Conservation (phyloP, 2,113 vertebrate genomes). For the Macrotus californicus region DNA sequence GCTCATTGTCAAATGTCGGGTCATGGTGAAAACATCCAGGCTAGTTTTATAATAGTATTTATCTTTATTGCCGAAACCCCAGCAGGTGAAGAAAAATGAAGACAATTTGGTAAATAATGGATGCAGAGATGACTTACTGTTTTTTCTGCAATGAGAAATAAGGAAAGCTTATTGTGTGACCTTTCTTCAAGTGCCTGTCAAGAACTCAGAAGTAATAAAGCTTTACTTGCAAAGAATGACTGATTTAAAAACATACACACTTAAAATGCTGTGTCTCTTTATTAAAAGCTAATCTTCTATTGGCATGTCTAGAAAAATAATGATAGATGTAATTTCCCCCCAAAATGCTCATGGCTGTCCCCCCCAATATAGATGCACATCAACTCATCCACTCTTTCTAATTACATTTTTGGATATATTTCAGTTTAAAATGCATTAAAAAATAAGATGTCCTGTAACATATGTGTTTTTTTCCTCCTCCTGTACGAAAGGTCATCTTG, state of each 20-base stretch:
- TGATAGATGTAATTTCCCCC: background rate
- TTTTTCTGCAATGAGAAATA: constrained; percentile 81
- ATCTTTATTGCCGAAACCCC: constrained; percentile 76
- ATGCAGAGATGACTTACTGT: constrained; percentile 80
- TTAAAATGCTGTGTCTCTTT: constrained; percentile 54
- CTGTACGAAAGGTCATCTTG: constrained; percentile 42
- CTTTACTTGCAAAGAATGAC: constrained; percentile 75
- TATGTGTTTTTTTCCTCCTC: constrained; percentile 11
- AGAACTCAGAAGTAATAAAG: constrained; percentile 83
- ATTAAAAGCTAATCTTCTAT: constrained; percentile 67
- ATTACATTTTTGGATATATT: constrained; percentile 28
- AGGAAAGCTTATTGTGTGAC: constrained; percentile 83
- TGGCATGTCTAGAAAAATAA: background rate
- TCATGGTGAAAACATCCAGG: constrained; percentile 72
- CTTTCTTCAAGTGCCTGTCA: constrained; percentile 79
- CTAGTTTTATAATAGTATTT: constrained; percentile 78
- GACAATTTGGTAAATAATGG: constrained; percentile 86
- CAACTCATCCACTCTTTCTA: background rate
- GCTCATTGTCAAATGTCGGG: constrained; percentile 70
- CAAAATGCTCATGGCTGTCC: background rate
- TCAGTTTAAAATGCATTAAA: constrained; percentile 55
- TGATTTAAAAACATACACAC: constrained; percentile 65
- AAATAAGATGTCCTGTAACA: background rate
- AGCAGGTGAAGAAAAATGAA: constrained; percentile 82
- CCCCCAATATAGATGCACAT: background rate